Base-by-base conservation (phyloP, 2,888 invertebrate genomes). In the Axea sp. region DNA sequence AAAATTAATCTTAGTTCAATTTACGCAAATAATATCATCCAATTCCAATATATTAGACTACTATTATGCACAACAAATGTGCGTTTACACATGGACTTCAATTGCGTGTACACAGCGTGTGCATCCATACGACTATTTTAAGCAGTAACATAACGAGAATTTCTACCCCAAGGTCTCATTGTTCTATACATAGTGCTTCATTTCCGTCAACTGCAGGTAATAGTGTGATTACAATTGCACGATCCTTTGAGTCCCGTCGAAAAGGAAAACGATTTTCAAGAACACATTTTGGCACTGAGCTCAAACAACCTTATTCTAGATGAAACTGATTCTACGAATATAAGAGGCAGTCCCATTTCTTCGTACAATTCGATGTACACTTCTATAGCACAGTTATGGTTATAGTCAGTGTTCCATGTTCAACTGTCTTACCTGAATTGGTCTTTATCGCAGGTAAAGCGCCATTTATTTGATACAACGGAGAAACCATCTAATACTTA, bases 381-480 rank as follows among this genome's bases (percentile, higher is more conserved):
- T 68, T 59, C 45, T 55, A 55, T 39, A 41, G 33, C 31, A 64
- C 73, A 68, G 76, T 76, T 74, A 78, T 74, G 77, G 78, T 77
- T 77, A 76, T 73, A 49, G 77, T 65, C 41, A 62, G 53, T 64
- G 49, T 62, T 65, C 7, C 15, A 28, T 33, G 41, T 55, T 35
- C 15, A 53, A 41, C 49, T 60, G 30, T 37, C 51, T 41, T 26
- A 41, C 45, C 47, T 53, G 14, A 9, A 37, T 43, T 49, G 30
- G 45, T 19, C 15, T 41, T 24, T 55, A 55, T 59, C 41, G 39
- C 45, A 47, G 53, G 26, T 60, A 11, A 59, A 39, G 49, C 41
- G 30, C 64, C 68, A 71, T 68, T 72, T 71, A 64, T 51, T 59
- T 59, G 71, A 59, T 65, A 37, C 35, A 59, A 72, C 49, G 22